A percentile compares a stretch with the other conserved stretches of the same genome.
These are phyloP conservation scores for Periophthalmus magnuspinnatus DNA, from an alignment of 2,797 vertebrate species.

Conservation along the genomic window DNA sequence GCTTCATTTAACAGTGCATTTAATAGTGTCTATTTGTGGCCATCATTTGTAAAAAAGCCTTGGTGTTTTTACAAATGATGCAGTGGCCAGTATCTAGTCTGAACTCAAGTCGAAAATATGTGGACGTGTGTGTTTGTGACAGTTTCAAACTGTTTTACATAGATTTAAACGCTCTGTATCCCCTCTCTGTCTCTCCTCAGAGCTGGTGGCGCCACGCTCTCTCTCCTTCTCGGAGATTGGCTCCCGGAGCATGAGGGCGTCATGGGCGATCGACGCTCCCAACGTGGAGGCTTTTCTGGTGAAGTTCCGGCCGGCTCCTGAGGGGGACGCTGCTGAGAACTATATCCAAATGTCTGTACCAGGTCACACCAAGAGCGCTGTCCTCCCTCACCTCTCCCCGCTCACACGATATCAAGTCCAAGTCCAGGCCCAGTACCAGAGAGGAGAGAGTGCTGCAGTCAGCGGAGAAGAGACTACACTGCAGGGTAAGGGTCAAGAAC, in stretches of 20 bases:
- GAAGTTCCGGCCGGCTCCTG: slow-evolving; percentile 78
- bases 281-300: slow-evolving; percentile 84
- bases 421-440: slow-evolving; percentile 86
- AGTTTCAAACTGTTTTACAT: too few species aligned
- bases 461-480: slow-evolving; percentile 85
- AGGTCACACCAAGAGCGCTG: slow-evolving; percentile 74
- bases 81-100: too few species aligned
- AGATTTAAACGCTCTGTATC: too few species aligned
- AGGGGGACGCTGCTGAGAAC: slow-evolving; percentile 58
- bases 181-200: slow-evolving; percentile 62
- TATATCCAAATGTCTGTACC: slow-evolving; percentile 85
- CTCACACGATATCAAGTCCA: slow-evolving; percentile 88
- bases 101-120: too few species aligned
- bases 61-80: too few species aligned
- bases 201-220: slow-evolving; percentile 80
- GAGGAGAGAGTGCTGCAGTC: slow-evolving; percentile 84
- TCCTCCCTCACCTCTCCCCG: slow-evolving; percentile 85
- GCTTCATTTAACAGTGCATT: too few species aligned
- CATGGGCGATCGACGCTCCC: slow-evolving; percentile 82
- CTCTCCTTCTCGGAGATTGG: slow-evolving; percentile 86
- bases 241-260: slow-evolving; percentile 84
- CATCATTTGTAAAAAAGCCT: too few species aligned
- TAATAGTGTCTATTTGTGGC: too few species aligned
- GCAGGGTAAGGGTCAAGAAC: slow-evolving; percentile 77
- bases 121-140: too few species aligned